Conservation (phyloP, 2,113 vertebrate genomes). For the Brienomyrus longianalis region DNA sequence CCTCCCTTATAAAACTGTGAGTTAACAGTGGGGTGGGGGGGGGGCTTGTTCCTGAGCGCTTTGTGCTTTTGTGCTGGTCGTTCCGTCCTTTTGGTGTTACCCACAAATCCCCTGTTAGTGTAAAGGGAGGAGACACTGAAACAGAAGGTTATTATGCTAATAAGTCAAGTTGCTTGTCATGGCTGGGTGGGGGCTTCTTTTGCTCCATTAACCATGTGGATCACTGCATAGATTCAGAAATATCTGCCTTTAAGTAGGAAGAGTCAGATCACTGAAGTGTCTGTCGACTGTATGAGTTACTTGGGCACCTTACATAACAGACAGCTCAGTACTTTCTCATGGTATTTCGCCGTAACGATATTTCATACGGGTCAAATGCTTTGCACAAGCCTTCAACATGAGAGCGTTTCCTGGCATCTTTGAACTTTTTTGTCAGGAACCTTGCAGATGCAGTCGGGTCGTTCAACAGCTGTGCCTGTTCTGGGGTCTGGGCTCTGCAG, state of each 20-base stretch:
- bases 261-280: not conserved
- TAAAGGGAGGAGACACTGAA: not conserved
- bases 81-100: constrained; percentile 3
- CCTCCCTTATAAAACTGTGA: not conserved
- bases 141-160: not conserved
- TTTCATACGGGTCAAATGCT: not conserved
- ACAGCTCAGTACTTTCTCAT: not conserved
- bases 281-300: not conserved
- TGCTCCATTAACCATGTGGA: not conserved
- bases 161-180: not conserved
- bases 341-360: not conserved
- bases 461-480: not conserved
- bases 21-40: not conserved
- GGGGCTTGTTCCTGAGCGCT: not conserved
- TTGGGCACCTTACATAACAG: not conserved
- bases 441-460: not conserved
- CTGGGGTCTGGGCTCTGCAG: not conserved
- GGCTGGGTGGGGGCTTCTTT: not conserved
- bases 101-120: constrained; percentile 1
- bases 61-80: not conserved
- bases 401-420: not conserved
- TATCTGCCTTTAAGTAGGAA: not conserved
- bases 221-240: not conserved
- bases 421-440: not conserved
- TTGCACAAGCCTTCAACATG: not conserved